Conservation (phyloP, 2,113 vertebrate species). For the Caranx melampygus region DNA sequence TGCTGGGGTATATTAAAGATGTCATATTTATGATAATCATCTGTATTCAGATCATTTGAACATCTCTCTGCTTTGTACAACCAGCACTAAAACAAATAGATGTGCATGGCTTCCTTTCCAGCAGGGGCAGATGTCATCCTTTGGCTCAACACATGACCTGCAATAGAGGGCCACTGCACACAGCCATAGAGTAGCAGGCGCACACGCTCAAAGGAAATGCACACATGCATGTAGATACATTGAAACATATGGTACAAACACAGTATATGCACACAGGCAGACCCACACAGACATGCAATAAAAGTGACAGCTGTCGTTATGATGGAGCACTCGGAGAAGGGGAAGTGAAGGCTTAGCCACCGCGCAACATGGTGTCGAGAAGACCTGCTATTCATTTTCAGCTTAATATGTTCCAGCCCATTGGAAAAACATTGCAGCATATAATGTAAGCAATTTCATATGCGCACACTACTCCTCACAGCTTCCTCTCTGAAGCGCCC, state of each 20-base stretch:
- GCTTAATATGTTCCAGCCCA: constrained; percentile 86
- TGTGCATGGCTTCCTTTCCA: constrained; percentile 53
- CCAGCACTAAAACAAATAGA: constrained; percentile 62
- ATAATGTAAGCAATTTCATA: constrained; percentile 85
- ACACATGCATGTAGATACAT: constrained; percentile 50
- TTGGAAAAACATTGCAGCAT: constrained; percentile 85
- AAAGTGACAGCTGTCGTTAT: constrained; percentile 83
- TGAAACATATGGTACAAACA: constrained; percentile 71
- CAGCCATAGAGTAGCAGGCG: constrained; percentile 23
- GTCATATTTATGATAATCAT: constrained; percentile 73
- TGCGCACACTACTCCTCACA: constrained; percentile 71
- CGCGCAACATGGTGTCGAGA: constrained; percentile 80
- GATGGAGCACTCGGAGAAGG: constrained; percentile 79
- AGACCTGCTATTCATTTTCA: constrained; percentile 85
- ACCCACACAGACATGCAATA: constrained; percentile 59
- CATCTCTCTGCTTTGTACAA: constrained; percentile 54
- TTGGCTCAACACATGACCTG: constrained; percentile 77
- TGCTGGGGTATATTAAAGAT: constrained; percentile 66
- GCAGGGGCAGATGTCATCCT: constrained; percentile 71
- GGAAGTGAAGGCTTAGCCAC: constrained; percentile 82
- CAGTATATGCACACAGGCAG: constrained; percentile 60
- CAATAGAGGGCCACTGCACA: constrained; percentile 62
- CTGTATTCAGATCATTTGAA: constrained; percentile 54
- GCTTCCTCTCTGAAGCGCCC: constrained; percentile 66
- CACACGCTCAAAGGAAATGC: constrained; percentile 22